Evolutionary conservation across 2,888 invertebrate species (phyloP).

Genomic region (Temnothorax rugatulus): DNA sequence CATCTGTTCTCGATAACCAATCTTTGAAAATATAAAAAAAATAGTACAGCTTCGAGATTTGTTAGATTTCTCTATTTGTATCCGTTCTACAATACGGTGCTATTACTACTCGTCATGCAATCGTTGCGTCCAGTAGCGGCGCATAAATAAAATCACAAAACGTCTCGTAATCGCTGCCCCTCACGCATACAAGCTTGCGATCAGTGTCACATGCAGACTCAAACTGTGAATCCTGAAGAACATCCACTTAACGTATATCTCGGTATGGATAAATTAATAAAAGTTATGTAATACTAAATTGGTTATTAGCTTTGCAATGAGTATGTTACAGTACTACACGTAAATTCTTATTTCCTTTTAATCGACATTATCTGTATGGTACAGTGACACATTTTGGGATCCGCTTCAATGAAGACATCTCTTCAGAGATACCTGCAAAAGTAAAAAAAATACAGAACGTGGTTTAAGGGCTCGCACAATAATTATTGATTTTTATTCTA

Average conservation of each 20-base stretch:
- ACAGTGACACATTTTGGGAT: conserved; percentile 74
- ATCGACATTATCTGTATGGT: conserved; percentile 79
- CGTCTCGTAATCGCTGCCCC: conserved; percentile 33
- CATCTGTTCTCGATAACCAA: background rate
- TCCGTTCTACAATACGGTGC: background rate
- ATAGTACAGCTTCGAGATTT: background rate
- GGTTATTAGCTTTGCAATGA: conserved; percentile 72
- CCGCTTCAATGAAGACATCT: conserved; percentile 63
- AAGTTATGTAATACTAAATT: conserved; percentile 60
- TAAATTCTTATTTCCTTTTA: conserved; percentile 75
- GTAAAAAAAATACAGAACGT: background rate
- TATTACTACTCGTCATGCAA: conserved; percentile 34
- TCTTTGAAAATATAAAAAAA: conserved; percentile 9
- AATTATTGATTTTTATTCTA: background rate
- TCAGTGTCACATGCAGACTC: conserved; percentile 55
- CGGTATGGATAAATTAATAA: conserved; percentile 74
- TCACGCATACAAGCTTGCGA: conserved; percentile 33
- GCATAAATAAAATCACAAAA: conserved; percentile 22
- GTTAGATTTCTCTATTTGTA: background rate
- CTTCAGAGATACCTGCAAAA: conserved; percentile 65
- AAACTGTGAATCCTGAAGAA: conserved; percentile 59
- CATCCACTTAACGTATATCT: conserved; percentile 67
- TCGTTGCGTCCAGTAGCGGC: background rate
- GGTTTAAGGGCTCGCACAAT: background rate
- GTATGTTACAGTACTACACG: conserved; percentile 79